These are phyloP conservation scores for Eumeta japonica DNA, from an alignment of 1,140 invertebrate genomes.

Conservation along the genomic window DNA sequence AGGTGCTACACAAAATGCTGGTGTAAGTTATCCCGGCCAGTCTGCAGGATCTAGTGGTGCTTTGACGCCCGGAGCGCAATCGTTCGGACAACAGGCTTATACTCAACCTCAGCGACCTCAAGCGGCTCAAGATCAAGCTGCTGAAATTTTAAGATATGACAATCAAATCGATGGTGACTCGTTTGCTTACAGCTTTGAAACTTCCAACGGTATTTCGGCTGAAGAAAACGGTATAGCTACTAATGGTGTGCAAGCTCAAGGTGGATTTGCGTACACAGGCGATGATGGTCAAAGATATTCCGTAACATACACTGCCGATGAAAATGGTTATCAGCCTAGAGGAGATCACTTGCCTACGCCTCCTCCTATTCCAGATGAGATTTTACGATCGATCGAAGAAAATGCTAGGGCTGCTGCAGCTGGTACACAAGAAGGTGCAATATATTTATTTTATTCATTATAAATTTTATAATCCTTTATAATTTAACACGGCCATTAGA, in stretches of 20 bases:
- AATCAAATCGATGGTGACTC: conserved; percentile 39
- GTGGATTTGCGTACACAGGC: conserved; percentile 45
- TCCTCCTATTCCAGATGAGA: conserved; percentile 49
- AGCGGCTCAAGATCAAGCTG: conserved; percentile 31
- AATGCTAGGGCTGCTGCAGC: conserved; percentile 44
- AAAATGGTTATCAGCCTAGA: conserved; percentile 69
- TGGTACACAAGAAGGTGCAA: conserved; percentile 47
- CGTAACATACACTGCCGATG: conserved; percentile 76
- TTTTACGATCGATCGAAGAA: conserved; percentile 43
- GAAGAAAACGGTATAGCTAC: conserved; percentile 42
- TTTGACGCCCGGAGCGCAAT: not conserved
- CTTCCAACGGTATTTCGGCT: conserved; percentile 47
- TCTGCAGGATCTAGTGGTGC: not conserved
- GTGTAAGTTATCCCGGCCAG: not conserved
- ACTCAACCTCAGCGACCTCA: conserved; percentile 32
- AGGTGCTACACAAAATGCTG: not conserved
- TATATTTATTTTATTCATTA: conserved; percentile 3
- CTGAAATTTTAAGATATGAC: conserved; percentile 35
- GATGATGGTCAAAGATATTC: conserved; percentile 70
- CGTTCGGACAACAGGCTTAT: conserved; percentile 11
- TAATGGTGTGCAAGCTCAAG: conserved; percentile 42
- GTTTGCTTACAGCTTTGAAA: conserved; percentile 44
- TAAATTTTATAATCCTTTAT: not conserved
- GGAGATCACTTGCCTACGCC: conserved; percentile 52
- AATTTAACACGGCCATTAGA: not conserved